Base-by-base conservation (phyloP, 2,797 vertebrate species). In the Poecilia wingei region DNA sequence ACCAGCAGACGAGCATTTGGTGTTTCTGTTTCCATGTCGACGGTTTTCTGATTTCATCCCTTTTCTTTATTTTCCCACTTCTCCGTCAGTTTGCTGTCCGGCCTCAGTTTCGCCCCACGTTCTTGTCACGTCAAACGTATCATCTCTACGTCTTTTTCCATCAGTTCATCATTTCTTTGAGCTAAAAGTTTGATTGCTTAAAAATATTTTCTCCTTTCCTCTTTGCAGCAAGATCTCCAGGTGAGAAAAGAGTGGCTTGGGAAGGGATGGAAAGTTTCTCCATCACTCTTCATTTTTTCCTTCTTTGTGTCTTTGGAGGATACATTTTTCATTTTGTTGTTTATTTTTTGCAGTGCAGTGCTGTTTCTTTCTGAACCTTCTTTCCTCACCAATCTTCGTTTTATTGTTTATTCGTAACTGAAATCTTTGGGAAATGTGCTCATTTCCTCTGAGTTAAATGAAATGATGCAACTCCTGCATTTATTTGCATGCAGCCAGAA, bases 171-270 rank as follows among this genome's bases (percentile, higher is more conserved):
- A 66, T 75, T 75, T 43, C 66, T 81, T 77, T 28, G 74, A 72
- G 79, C 33, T 64, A 28, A 70, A 78, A 80, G 64, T 57, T 6
- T 14, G 36, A 28, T 69, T 74, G 36, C 28, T 69, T 22, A 78
- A 74, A 72, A 64, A 69, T 90, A 51, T 89, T 90, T 87, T 93
- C 77, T 89, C 71, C 72, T 76, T 86, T 86, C 8, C 74, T 72
- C 76, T 93, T 93, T 77, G 87, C 94, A 95, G 94, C 93, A 90
- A 94, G 93, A 94, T 95, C 94, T 90, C 94, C 94, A 95, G 94
- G 94, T 95, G 93, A 95, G 94, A 77, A 80, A 80, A 91, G 80
- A 80, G 88, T 88, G 90, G 89, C 84, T 71, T 79, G 53, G 84
- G 73, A 90, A 72, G 88, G 87, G 84, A 90, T 85, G 59, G 45